Conservation (phyloP, 2,113 vertebrate genomes). For the Lasiurus borealis region DNA sequence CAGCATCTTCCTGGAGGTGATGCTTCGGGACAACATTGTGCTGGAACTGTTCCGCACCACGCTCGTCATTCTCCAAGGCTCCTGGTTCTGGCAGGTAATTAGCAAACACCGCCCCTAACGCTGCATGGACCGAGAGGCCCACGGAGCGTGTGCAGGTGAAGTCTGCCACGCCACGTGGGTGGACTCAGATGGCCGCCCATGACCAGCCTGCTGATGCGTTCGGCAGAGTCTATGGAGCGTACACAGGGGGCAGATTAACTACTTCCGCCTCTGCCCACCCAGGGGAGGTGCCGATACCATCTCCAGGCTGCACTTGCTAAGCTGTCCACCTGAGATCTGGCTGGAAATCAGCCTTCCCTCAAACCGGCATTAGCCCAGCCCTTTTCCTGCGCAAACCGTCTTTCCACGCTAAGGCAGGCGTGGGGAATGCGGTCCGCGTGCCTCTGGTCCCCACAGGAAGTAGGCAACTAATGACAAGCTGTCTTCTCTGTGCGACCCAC, state of each 20-base stretch:
- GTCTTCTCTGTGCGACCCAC: slow-evolving; percentile 15
- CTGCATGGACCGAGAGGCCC: too few species aligned
- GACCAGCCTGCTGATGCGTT: not conserved
- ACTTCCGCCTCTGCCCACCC: not conserved
- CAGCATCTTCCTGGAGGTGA: slow-evolving; percentile 89
- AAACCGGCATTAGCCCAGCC: not conserved
- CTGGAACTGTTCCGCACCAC: slow-evolving; percentile 91
- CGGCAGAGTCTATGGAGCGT: not conserved
- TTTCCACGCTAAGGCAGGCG: not conserved
- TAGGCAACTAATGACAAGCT: not conserved
- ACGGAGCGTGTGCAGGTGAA: not conserved
- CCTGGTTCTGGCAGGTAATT: slow-evolving; percentile 98
- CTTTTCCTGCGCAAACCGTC: not conserved
- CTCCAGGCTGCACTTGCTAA: not conserved
- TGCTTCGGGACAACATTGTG: slow-evolving; percentile 89
- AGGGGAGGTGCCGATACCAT: not conserved
- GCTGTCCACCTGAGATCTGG: not conserved
- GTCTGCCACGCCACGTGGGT: fast-evolving
- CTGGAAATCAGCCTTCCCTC: not conserved
- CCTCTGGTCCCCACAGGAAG: not conserved
- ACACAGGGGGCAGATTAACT: not conserved
- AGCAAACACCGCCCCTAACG: not conserved
- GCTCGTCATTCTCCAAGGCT: slow-evolving; percentile 94
- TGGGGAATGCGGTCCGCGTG: not conserved
- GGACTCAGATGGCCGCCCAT: too few species aligned